phyloP scores from a whole-genome alignment of 2,888 invertebrate species.

The Encarsia formosa region DNA sequence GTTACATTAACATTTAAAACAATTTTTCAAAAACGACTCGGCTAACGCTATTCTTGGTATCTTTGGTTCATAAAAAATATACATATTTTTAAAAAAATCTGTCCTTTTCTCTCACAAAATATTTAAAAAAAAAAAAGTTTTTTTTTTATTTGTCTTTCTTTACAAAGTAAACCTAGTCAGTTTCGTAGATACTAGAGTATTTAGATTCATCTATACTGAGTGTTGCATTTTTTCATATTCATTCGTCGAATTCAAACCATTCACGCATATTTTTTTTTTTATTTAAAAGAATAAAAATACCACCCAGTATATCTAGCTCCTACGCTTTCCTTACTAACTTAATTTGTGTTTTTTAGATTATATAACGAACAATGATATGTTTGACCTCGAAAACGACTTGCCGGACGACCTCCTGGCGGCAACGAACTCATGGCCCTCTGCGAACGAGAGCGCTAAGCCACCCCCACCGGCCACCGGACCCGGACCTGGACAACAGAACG shows the following conservation, averaged over 20 bases:
- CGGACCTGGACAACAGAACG: constrained; percentile 75
- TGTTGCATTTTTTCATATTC: constrained; percentile 22
- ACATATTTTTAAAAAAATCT: constrained; percentile 30
- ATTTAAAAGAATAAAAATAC: not conserved
- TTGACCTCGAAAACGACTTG: constrained; percentile 86
- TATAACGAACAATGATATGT: constrained; percentile 79
- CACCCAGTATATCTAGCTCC: too few relatives aligned
- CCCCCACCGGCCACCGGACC: constrained; percentile 82
- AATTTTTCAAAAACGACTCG: constrained; percentile 41
- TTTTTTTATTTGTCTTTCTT: constrained; percentile 10
- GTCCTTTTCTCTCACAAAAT: constrained; percentile 22
- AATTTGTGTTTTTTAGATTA: constrained; percentile 58
- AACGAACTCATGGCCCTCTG: constrained; percentile 61
- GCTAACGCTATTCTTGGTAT: constrained; percentile 49
- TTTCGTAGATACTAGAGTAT: not conserved
- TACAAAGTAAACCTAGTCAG: constrained; percentile 10
- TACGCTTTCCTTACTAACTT: too few relatives aligned
- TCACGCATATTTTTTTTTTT: not conserved
- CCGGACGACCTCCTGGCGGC: constrained; percentile 84
- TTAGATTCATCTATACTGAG: constrained; percentile 14
- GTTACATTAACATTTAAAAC: constrained; percentile 46
- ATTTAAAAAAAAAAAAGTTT: too few relatives aligned
- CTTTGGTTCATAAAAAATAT: constrained; percentile 42
- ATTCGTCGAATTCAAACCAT: constrained; percentile 15
- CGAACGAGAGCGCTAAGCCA: constrained; percentile 66